Base-by-base conservation (phyloP, 2,797 vertebrate species). In the Phaenicophaeus curvirostris region DNA sequence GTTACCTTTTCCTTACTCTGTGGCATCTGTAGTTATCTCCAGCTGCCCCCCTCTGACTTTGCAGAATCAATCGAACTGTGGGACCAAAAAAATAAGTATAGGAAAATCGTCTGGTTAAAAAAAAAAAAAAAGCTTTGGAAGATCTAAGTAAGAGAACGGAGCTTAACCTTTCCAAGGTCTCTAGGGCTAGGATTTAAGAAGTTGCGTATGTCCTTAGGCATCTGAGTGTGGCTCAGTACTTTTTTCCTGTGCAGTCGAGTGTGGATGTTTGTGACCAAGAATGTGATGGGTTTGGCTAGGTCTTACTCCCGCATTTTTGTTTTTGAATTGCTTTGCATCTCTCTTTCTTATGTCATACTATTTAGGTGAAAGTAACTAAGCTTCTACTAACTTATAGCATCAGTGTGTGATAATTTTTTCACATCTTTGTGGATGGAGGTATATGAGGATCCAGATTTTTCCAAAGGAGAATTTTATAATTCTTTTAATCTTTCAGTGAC, bases 51-150 rank as follows among this genome's bases (percentile, higher is more conserved):
- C 5, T 55, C 31, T 48, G 5, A 13, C 30, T 86, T 39, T 46
- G 25, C 30, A 15, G n/a, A 46, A 5, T 7, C 1, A 3, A 5
- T 28, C 0, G 9, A 42, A 11, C 33, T 14, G 5, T 16, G 27
- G 19, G 23, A 20, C 35, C 42, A 42, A 57, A 51, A 57, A 25
- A 33, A 23, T n/a, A n/a, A 28, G 16, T 30, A 17, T 8, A 31
- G 41, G 28, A 65, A 54, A 31, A 15, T 31, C 20, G 5, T 11
- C 4, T 58, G 37, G 37, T 28, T 21, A 21, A 48, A 53, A 31
- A 33, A 46, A 44, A n/a, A 62, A 30, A 50, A 11, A 37, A 21
- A 37, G 28, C 28, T 50, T 61, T 51, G 12, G 33, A 18, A 61
- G 57, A 41, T 42, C 13, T 18, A 23, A 24, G 21, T 39, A 27